A percentile compares a stretch with the other conserved stretches of the same genome.
Evolutionary conservation across 2,797 vertebrate species (phyloP).

Genomic region (Schizothorax lantsangensis): DNA sequence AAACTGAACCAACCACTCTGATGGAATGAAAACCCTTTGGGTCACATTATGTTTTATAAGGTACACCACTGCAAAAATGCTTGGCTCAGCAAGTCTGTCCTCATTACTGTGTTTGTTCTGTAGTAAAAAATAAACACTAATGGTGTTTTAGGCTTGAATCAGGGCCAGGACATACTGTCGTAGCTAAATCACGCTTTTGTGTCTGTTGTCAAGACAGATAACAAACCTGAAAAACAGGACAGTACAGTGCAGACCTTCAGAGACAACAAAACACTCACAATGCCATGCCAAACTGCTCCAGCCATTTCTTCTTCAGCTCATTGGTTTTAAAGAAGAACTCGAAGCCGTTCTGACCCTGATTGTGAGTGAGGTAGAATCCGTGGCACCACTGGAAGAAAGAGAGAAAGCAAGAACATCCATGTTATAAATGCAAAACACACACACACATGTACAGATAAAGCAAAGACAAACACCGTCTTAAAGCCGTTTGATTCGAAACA

Average conservation of each 20-base stretch:
- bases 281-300: conserved; percentile 98
- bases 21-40: conserved; percentile 10
- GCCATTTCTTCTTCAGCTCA: conserved; percentile 98
- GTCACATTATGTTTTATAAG: conserved; percentile 27
- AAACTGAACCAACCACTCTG: conserved; percentile 25
- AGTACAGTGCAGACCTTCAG: neutral
- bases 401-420: conserved; percentile 15
- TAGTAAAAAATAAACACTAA: conserved; percentile 34
- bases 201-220: conserved; percentile 33
- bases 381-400: conserved; percentile 90
- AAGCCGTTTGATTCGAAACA: neutral
- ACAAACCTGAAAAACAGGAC: conserved; percentile 67
- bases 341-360: conserved; percentile 94
- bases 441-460: conserved; percentile 39
- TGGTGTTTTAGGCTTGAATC: conserved; percentile 18
- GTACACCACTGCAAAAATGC: neutral
- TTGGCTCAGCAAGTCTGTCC: conserved; percentile 25
- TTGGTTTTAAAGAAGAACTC: conserved; percentile 99
- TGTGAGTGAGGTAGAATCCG: conserved; percentile 98
- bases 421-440: conserved; percentile 43
- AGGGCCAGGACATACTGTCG: conserved; percentile 32
- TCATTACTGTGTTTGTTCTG: conserved; percentile 25
- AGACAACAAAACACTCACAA: conserved; percentile 83
- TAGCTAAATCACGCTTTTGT: conserved; percentile 25
- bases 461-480: neutral